Evolutionary conservation across 2,888 invertebrate species (phyloP).

Genomic region (Syrista parreyssii): DNA sequence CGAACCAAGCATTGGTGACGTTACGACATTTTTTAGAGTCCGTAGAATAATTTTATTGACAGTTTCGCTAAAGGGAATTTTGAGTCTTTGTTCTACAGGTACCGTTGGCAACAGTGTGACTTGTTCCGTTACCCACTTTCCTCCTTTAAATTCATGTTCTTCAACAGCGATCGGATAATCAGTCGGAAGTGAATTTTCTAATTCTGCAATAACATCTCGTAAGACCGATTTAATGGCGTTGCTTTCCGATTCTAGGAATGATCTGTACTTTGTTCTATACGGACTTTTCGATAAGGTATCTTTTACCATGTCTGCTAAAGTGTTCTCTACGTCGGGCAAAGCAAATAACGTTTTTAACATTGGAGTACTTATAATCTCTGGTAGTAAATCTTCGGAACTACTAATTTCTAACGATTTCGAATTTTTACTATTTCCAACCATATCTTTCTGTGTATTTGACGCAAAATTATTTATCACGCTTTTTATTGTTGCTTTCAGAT

Average conservation of each 20-base stretch:
- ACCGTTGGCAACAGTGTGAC: conserved; percentile 12
- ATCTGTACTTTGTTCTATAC: conserved; percentile 9
- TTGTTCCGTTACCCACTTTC: conserved; percentile 25
- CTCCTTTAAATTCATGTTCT: conserved; percentile 34
- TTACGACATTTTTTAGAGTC: conserved; percentile 27
- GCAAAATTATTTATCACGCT: conserved; percentile 46
- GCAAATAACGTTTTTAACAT: conserved; percentile 41
- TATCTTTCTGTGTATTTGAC: conserved; percentile 18
- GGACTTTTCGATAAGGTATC: conserved; percentile 19
- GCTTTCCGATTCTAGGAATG: conserved; percentile 22
- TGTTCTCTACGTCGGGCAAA: conserved; percentile 41
- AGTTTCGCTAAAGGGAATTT: background rate
- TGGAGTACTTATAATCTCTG: conserved; percentile 30
- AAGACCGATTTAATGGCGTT: conserved; percentile 24
- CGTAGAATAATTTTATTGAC: background rate
- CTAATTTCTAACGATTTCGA: conserved; percentile 14
- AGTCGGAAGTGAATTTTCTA: conserved; percentile 25
- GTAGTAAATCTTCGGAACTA: background rate
- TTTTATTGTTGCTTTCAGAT: conserved; percentile 38
- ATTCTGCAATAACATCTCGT: conserved; percentile 24
- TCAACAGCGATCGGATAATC: conserved; percentile 22
- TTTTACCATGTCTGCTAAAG: conserved; percentile 38
- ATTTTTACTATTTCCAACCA: conserved; percentile 12
- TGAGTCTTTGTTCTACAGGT: background rate
- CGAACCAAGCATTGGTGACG: conserved; percentile 31